phyloP scores from a whole-genome alignment of 1,140 invertebrate genomes.

The Uloborus diversus region DNA sequence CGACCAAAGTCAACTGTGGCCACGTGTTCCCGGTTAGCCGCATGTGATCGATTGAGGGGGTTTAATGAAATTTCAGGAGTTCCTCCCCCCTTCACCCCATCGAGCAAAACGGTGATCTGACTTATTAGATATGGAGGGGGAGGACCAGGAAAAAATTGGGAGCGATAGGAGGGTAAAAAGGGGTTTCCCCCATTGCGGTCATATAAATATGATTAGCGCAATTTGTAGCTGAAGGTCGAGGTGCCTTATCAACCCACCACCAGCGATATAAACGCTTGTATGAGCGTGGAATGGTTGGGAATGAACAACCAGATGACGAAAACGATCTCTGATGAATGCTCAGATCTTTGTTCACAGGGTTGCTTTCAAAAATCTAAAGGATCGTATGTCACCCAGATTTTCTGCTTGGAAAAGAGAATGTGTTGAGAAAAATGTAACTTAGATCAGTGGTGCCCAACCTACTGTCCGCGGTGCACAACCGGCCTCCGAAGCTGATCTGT shows the following conservation, averaged over 20 bases:
- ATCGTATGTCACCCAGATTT: too few species aligned
- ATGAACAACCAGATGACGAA: too few species aligned
- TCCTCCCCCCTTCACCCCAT: neutral
- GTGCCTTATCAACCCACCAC: neutral
- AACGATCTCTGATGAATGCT: too few species aligned
- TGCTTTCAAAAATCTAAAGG: too few species aligned
- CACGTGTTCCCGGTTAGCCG: slow-evolving; percentile 43
- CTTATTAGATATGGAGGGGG: slow-evolving; percentile 37
- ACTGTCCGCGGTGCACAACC: too few species aligned
- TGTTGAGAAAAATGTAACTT: too few species aligned
- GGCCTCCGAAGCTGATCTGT: too few species aligned
- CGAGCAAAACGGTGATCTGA: slow-evolving; percentile 18
- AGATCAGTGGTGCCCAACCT: too few species aligned
- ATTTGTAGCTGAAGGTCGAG: slow-evolving; percentile 24
- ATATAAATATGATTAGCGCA: slow-evolving; percentile 51
- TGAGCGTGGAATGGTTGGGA: too few species aligned
- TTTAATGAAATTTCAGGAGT: slow-evolving; percentile 45
- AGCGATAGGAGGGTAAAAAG: neutral
- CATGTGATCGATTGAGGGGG: slow-evolving; percentile 25
- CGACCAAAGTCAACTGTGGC: slow-evolving; percentile 37
- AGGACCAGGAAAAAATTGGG: neutral
- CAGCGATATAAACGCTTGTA: too few species aligned
- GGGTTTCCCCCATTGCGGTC: slow-evolving; percentile 24
- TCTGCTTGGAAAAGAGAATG: too few species aligned
- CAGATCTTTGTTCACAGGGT: too few species aligned